Percentiles rank a stretch among this genome's conserved stretches.
phyloP scores from a whole-genome alignment of 2,888 invertebrate species.

The Agrochola litura region DNA sequence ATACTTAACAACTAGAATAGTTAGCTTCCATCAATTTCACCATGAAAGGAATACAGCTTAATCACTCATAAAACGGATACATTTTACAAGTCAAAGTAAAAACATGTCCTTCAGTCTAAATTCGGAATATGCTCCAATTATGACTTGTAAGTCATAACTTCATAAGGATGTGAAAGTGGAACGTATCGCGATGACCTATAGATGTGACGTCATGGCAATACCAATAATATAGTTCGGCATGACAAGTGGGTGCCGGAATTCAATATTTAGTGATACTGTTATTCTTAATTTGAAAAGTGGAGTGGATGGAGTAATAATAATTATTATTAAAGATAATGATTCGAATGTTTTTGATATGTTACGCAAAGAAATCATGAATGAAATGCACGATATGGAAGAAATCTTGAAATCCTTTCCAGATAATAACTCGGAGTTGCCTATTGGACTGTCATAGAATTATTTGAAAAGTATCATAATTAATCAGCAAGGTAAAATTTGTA shows the following conservation, averaged over 20 bases:
- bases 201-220: conserved; percentile 49
- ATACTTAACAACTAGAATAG: background rate
- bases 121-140: conserved; percentile 42
- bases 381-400: background rate
- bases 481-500: background rate
- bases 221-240: conserved; percentile 9
- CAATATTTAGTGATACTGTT: background rate
- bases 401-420: background rate
- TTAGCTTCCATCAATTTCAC: background rate
- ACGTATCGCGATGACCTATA: conserved; percentile 33
- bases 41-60: no score
- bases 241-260: conserved; percentile 15
- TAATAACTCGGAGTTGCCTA: background rate
- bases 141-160: conserved; percentile 17
- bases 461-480: background rate
- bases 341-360: background rate
- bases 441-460: background rate
- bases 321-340: background rate
- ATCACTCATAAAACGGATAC: background rate
- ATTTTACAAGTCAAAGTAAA: conserved; percentile 24
- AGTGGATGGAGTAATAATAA: background rate
- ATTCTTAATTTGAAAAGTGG: background rate
- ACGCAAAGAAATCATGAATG: background rate
- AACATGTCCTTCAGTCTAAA: conserved; percentile 33
- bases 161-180: conserved; percentile 62